Evolutionary conservation across 2,113 vertebrate genomes (phyloP), one percentile per base, ranked within the genome.

Genomic region (Clarias macrocephalus): DNA sequence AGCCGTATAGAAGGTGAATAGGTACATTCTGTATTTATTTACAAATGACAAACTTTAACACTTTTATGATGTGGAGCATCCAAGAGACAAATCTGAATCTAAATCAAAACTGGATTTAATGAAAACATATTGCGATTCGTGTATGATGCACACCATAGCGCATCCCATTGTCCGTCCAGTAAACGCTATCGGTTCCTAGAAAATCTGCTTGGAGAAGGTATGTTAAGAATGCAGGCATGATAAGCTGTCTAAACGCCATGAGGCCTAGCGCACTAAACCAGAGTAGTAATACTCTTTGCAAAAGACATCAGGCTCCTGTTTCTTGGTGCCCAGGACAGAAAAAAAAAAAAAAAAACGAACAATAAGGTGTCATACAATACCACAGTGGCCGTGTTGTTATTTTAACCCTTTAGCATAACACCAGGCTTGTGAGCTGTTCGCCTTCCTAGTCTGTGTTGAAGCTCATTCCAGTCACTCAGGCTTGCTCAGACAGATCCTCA

Each of bases 401-500:
- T 25, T 81, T 13, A 42, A 59, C 16, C 30, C 0, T 59, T 25
- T 5, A 42, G 57, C 25, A 52, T 48, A 52, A 85, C 16, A 63
- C 28, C 56, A 63, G 85, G 85, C 5, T 60, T 72, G 54, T 59
- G 59, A 63, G 68, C 18, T 65, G 28, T 54, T 68, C 56, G 80
- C 52, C 63, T 82, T 75, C 56, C 5, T 3, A 30, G 25, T 56
- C 19, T 87, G 37, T 30, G 48, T 33, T 66, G 7, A 33, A 68
- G 68, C 68, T 63, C 33, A 10, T 56, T 48, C 56, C 73, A 30
- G 65, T 73, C 56, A 66, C 60, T 75, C 70, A 66, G 81, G 37
- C 81, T 66, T 83, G 80, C 80, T 77, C 42, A 83, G 86, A 83
- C 86, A 87, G 25, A 83, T 87, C 68, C 37, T 82, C n/a, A 25